These are phyloP conservation scores for Macaria liturata DNA, from an alignment of 2,888 invertebrate species.

Conservation along the genomic window DNA sequence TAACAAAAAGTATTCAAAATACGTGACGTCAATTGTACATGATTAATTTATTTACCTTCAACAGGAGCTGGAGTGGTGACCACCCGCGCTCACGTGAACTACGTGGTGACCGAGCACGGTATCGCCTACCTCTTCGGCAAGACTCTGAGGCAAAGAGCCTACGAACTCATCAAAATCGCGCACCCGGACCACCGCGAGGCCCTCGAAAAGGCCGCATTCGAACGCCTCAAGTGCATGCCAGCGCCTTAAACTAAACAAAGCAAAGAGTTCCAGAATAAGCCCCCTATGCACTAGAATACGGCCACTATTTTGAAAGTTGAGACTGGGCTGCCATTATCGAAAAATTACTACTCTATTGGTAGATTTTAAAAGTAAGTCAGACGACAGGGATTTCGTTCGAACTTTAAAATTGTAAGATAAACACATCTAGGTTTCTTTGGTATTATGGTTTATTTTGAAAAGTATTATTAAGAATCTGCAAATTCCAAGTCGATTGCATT, in stretches of 20 bases:
- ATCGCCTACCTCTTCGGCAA: conserved; percentile 96
- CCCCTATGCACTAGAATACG: conserved; percentile 31
- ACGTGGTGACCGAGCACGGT: conserved; percentile 96
- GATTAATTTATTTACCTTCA: conserved; percentile 1
- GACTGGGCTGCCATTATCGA: conserved; percentile 36
- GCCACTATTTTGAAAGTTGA: conserved; percentile 26
- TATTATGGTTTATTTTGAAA: conserved; percentile 14
- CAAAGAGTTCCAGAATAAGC: conserved; percentile 21
- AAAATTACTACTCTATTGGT: conserved; percentile 31
- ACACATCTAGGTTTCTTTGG: conserved; percentile 2
- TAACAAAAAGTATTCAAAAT: no score
- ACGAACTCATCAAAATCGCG: conserved; percentile 93
- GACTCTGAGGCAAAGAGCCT: conserved; percentile 93
- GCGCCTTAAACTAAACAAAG: conserved; percentile 61
- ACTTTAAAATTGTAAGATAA: conserved; percentile 3
- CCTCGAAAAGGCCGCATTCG: conserved; percentile 94
- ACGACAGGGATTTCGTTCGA: conserved; percentile 14
- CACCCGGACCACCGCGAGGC: conserved; percentile 94
- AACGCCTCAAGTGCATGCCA: conserved; percentile 91
- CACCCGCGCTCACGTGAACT: conserved; percentile 95
- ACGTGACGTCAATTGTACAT: no score
- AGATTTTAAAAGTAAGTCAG: conserved; percentile 24
- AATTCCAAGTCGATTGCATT: conserved; percentile 14
- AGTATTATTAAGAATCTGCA: conserved; percentile 19
- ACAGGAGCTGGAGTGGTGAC: conserved; percentile 97